phyloP scores from a whole-genome alignment of 37 sponge, comb jelly and placozoan species.

The Corticium candelabrum region DNA sequence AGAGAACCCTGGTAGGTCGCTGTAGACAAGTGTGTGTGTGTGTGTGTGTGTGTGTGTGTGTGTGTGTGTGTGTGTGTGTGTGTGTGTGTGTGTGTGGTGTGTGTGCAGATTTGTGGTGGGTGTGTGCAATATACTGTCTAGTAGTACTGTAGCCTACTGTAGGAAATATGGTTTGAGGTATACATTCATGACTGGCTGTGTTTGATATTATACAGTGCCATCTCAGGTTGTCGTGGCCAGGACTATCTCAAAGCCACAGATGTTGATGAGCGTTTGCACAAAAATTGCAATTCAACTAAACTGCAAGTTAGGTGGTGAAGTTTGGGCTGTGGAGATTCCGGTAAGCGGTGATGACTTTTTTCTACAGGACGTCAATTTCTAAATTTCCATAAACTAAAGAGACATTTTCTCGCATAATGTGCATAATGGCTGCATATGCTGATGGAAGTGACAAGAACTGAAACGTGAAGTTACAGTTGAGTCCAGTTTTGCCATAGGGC shows the following conservation, averaged over 20 bases:
- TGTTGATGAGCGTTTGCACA: conserved; percentile 82
- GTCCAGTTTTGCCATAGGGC: no score
- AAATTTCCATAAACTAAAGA: no score
- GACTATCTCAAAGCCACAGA: conserved; percentile 64
- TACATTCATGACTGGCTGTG: no score
- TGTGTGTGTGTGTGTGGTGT: no score
- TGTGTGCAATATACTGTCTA: neutral
- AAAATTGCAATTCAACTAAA: conserved; percentile 90
- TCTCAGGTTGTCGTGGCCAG: conserved; percentile 61
- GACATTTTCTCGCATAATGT: no score
- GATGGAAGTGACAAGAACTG: neutral
- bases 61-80: no score
- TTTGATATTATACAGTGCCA: no score
- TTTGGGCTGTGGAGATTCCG: conserved; percentile 89
- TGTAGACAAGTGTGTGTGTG: no score
- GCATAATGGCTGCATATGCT: neutral
- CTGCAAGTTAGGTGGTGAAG: conserved; percentile 90
- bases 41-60: no score
- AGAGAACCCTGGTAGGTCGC: conserved; percentile 17
- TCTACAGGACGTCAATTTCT: neutral
- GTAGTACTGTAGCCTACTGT: neutral
- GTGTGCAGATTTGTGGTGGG: no score
- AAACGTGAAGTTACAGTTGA: no score
- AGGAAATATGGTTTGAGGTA: no score
- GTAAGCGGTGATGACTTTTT: conserved; percentile 30